These are phyloP conservation scores for Acanthochromis polyacanthus DNA, from an alignment of 2,113 vertebrate genomes.

Conservation along the genomic window DNA sequence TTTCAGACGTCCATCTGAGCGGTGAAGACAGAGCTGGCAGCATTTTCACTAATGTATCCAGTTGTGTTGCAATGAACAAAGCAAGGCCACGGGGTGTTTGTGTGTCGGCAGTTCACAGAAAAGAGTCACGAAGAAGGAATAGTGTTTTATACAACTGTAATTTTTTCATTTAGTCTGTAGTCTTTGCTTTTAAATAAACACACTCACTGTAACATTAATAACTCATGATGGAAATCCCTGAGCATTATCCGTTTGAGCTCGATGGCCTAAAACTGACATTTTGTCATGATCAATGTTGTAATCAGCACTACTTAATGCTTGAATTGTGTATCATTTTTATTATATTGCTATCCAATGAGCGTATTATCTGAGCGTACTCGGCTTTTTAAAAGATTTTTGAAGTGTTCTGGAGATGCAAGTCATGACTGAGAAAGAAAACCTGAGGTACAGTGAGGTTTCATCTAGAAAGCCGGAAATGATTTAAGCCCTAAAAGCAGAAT, in stretches of 20 bases:
- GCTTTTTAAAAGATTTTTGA: too few relatives aligned
- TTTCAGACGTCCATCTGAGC: neutral
- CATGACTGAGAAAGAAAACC: neutral
- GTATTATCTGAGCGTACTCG: too few relatives aligned
- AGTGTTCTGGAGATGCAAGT: too few relatives aligned
- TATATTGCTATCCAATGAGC: too few relatives aligned
- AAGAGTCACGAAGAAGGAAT: neutral
- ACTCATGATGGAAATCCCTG: neutral
- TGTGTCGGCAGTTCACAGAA: neutral
- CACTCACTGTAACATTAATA: neutral
- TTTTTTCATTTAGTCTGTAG: neutral
- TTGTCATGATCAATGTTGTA: neutral
- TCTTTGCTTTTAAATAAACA: neutral
- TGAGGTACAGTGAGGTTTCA: neutral
- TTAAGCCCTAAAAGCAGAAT: neutral
- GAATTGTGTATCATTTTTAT: too few relatives aligned
- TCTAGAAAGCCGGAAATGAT: neutral
- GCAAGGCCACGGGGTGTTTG: neutral
- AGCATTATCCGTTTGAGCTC: neutral
- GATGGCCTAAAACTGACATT: neutral
- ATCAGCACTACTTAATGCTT: neutral
- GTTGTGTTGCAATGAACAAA: neutral
- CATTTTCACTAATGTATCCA: neutral
- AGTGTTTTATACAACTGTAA: too few relatives aligned
- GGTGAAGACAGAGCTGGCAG: neutral